Percentiles rank a stretch among this genome's conserved stretches.
phyloP scores from a whole-genome alignment of 1,140 invertebrate species.

The Bradysia coprophila region DNA sequence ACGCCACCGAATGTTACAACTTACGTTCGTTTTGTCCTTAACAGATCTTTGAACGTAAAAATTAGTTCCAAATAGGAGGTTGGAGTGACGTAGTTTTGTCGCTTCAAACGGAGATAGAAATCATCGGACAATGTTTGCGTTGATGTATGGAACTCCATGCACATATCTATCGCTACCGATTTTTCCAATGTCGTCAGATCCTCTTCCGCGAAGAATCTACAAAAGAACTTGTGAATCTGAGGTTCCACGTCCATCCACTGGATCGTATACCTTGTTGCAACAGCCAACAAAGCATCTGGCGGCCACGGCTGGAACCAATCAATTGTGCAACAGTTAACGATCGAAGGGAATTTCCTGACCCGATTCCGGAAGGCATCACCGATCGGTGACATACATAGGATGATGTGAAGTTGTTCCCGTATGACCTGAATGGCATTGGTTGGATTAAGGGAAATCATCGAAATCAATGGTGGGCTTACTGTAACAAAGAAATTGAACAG shows the following conservation, averaged over 20 bases:
- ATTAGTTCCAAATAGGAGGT: conserved; percentile 89
- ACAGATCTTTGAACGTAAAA: conserved; percentile 70
- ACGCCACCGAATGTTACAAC: no score
- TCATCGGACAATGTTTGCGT: conserved; percentile 56
- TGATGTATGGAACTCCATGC: conserved; percentile 78
- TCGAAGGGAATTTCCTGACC: conserved; percentile 80
- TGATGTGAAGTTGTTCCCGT: conserved; percentile 82
- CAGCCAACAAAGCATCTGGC: conserved; percentile 76
- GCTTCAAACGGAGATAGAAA: conserved; percentile 46
- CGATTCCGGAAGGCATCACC: conserved; percentile 69
- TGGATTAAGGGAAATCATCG: background rate
- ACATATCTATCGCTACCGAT: conserved; percentile 62
- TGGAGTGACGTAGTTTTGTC: conserved; percentile 83
- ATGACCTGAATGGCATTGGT: conserved; percentile 39
- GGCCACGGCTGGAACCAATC: conserved; percentile 97
- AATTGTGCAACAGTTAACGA: conserved; percentile 93
- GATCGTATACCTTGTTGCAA: conserved; percentile 42
- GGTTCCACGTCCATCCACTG: background rate
- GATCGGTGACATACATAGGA: conserved; percentile 84
- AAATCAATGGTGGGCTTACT: conserved; percentile 10
- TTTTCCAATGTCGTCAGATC: conserved; percentile 51
- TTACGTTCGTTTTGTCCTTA: conserved; percentile 57
- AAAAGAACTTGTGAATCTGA: background rate
- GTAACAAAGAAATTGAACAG: conserved; percentile 86
- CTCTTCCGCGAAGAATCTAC: conserved; percentile 64